Evolutionary conservation across 1,140 invertebrate species (phyloP).

Genomic region (Zophobas atratus): DNA sequence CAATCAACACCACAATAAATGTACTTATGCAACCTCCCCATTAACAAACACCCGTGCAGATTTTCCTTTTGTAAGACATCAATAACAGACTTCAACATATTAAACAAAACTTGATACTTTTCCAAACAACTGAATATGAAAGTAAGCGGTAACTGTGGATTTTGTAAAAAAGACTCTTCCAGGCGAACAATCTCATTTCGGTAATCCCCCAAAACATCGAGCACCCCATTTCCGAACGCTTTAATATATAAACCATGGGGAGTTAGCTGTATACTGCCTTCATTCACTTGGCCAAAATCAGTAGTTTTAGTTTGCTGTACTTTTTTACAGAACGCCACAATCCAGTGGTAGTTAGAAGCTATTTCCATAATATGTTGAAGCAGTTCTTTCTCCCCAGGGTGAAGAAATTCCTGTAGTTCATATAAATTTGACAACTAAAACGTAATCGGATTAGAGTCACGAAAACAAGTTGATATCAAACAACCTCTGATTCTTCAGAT

Average conservation of each 20-base stretch:
- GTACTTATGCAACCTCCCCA: conserved; percentile 73
- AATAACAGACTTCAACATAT: conserved; percentile 72
- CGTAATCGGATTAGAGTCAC: neutral
- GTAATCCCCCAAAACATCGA: conserved; percentile 73
- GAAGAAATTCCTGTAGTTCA: conserved; percentile 65
- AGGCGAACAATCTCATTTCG: conserved; percentile 71
- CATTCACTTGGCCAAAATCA: conserved; percentile 13
- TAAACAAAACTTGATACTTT: conserved; percentile 71
- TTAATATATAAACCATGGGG: conserved; percentile 72
- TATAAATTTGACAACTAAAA: conserved; percentile 50
- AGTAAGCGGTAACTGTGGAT: conserved; percentile 71
- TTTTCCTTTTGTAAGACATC: conserved; percentile 70
- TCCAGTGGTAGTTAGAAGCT: conserved; percentile 63
- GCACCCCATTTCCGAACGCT: conserved; percentile 75
- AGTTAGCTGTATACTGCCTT: neutral
- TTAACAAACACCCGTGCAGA: conserved; percentile 73
- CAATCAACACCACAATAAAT: conserved; percentile 71
- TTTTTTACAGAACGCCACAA: conserved; percentile 60
- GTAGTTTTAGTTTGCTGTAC: conserved; percentile 52
- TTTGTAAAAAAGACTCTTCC: conserved; percentile 71
- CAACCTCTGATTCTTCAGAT: neutral
- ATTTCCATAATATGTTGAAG: conserved; percentile 61
- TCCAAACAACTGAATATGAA: conserved; percentile 71
- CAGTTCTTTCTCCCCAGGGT: conserved; percentile 64
- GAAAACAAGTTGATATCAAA: neutral